Base-by-base conservation (phyloP, 2,113 vertebrate species). In the Aegotheles bennettii region DNA sequence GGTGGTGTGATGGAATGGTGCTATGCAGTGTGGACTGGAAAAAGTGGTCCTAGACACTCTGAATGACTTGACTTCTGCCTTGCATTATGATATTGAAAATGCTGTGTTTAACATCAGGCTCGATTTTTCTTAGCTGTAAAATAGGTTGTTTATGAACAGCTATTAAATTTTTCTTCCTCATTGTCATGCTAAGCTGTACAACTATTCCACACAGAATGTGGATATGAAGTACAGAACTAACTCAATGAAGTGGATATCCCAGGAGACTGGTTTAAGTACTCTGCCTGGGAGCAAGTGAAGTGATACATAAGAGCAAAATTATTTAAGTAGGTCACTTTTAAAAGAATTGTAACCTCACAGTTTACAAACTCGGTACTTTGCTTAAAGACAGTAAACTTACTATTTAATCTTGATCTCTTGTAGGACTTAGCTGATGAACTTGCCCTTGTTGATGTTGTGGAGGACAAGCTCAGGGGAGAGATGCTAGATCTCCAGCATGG, bases 401-500 rank as follows among this genome's bases (percentile, higher is more conserved):
- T 40, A 24, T 33, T 93, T 94, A 48, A 76, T 71, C 65, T 54
- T 91, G 74, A 16, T 91, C 15, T 96, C n/a, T 79, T 96, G 54
- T 81, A 99, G 99, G 99, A 99, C 56, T 97, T 99, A 94, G 98
- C 99, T 21, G 99, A 99, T 96, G 99, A 99, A 96, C 97, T 99
- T 54, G 99, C 99, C 29, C 98, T 99, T 92, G 99, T 99, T 95
- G 99, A 99, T 78, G 99, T 99, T 89, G 99, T 99, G 74, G 99
- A 99, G 95, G 99, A 99, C 96, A 99, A 99, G 94, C 93, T 99
- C 95, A 99, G 99, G 97, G 99, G 99, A 83, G 99, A 99, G 91
- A 99, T 96, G 98, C 98, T 99, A 96, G 99, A 99, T 96, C 98
- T 99, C 86, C 99, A 99, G 89, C 99, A 99, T 17, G 99, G 99